Percentiles rank a stretch among this genome's conserved stretches.
Evolutionary conservation across 2,888 invertebrate genomes (phyloP).

Genomic region (Zaprionus obscuricornis): DNA sequence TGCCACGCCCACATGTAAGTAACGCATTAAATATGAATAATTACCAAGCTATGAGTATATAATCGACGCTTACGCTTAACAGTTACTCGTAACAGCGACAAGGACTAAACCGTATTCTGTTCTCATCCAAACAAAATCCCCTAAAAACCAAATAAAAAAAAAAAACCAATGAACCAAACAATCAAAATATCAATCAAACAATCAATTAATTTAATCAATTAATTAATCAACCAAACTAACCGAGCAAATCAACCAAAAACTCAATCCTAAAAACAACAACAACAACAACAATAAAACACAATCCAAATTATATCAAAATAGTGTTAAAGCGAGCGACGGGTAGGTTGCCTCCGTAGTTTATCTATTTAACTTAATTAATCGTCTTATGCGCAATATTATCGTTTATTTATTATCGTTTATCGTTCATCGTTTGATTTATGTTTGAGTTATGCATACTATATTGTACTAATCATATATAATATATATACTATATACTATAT

Average conservation of each 20-base stretch:
- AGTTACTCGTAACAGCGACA: conserved; percentile 72
- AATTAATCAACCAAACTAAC: conserved; percentile 10
- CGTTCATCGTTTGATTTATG: conserved; percentile 5
- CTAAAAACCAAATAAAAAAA: conserved; percentile 7
- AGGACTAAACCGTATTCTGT: conserved; percentile 83
- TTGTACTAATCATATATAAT: too few relatives aligned
- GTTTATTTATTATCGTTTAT: conserved; percentile 13
- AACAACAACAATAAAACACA: conserved; percentile 21
- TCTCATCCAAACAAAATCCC: conserved; percentile 53
- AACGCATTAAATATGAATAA: conserved; percentile 62
- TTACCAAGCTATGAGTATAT: conserved; percentile 45
- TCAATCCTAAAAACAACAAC: conserved; percentile 18
- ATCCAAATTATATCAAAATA: conserved; percentile 1
- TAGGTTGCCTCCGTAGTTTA: conserved; percentile 53
- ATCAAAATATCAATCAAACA: conserved; percentile 12
- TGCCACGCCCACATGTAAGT: conserved; percentile 81
- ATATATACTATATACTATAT: too few relatives aligned
- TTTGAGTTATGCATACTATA: too few relatives aligned
- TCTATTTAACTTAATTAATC: conserved; percentile 13
- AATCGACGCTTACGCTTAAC: conserved; percentile 74
- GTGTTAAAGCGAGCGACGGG: conserved; percentile 36
- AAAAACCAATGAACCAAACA: conserved; percentile 22
- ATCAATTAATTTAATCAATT: conserved; percentile 10
- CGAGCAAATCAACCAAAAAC: too few relatives aligned
- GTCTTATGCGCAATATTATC: conserved; percentile 9